These are phyloP conservation scores for Pocillopora verrucosa DNA, from an alignment of 64 coral and sea anemone genomes.

Conservation along the genomic window DNA sequence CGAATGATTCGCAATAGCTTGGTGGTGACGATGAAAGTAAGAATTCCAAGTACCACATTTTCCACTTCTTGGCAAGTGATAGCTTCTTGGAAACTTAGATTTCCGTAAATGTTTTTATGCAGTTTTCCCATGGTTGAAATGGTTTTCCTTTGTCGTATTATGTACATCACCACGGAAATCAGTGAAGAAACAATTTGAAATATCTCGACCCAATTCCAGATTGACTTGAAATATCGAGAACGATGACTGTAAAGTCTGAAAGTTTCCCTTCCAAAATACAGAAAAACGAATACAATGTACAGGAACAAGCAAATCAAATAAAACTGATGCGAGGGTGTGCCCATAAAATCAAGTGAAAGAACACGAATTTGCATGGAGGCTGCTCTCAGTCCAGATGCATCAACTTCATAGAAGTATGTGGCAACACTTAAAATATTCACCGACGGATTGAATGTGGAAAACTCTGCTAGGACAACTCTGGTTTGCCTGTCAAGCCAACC, in stretches of 20 bases:
- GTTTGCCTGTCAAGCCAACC: conserved; percentile 30
- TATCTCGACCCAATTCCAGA: background rate
- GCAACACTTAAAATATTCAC: conserved; percentile 7
- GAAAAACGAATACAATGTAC: no score
- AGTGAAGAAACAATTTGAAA: background rate
- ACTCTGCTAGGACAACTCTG: conserved; percentile 22
- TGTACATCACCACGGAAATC: background rate
- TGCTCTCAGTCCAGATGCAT: background rate
- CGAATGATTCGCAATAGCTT: no score
- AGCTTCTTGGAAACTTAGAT: background rate
- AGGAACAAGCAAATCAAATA: no score
- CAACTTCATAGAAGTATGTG: conserved; percentile 30
- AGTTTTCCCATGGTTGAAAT: background rate
- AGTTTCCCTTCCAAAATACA: no score
- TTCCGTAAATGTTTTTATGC: conserved; percentile 1
- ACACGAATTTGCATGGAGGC: no score
- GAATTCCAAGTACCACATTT: background rate
- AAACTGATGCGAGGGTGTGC: no score
- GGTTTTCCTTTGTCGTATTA: background rate
- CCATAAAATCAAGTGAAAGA: no score
- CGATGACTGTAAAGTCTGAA: background rate
- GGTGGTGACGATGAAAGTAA: background rate
- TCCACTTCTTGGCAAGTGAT: background rate
- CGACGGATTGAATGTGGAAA: conserved; percentile 18
- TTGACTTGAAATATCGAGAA: background rate